phyloP scores from a whole-genome alignment of 1,140 invertebrate species.

The Meloidogyne exigua region DNA sequence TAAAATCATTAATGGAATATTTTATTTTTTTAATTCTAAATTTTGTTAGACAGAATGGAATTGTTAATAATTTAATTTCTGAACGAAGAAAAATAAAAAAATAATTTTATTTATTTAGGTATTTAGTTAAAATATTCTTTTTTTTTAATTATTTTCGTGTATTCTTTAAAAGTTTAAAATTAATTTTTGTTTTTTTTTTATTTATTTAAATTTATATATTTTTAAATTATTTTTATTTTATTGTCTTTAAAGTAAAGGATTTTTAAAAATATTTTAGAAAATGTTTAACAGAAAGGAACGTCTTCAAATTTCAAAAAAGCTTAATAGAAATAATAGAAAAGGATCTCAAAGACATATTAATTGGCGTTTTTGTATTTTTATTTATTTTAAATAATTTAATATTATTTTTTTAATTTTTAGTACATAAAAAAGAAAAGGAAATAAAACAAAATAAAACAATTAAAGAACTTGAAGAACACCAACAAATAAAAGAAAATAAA shows the following conservation, averaged over 20 bases:
- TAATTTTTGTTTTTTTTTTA: neutral
- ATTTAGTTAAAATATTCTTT: neutral
- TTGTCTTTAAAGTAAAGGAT: neutral
- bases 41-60: neutral
- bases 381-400: neutral
- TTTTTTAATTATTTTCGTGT: neutral
- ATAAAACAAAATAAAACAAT: slow-evolving; percentile 22
- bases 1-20: neutral
- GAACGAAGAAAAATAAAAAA: slow-evolving; percentile 10
- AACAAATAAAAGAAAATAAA: neutral
- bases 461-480: slow-evolving; percentile 22
- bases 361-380: slow-evolving; percentile 29
- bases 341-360: slow-evolving; percentile 21
- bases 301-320: slow-evolving; percentile 22
- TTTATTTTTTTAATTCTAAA: neutral
- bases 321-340: slow-evolving; percentile 19
- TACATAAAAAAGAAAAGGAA: slow-evolving; percentile 24
- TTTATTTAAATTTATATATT: neutral
- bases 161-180: neutral
- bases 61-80: neutral
- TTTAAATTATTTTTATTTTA: neutral
- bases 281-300: slow-evolving; percentile 40
- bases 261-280: neutral
- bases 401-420: slow-evolving; percentile 8
- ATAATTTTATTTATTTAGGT: neutral